phyloP scores from a whole-genome alignment of 2,888 invertebrate species.

The Apoderus coryli region DNA sequence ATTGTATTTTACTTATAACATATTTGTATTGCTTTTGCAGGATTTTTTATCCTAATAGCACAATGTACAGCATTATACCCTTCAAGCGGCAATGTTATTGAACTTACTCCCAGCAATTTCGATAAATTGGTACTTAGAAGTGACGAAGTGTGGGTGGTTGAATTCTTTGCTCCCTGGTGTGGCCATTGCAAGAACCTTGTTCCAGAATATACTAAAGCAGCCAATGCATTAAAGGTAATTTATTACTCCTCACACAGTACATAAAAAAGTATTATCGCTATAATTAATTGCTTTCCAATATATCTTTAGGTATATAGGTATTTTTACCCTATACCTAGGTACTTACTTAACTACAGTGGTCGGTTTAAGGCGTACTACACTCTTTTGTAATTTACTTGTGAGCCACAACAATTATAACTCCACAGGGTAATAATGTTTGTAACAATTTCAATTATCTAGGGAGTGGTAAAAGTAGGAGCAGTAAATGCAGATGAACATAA shows the following conservation, averaged over 20 bases:
- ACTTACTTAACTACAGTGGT: no score
- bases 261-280: no score
- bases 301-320: constrained; percentile 6
- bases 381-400: no score
- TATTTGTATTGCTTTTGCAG: constrained; percentile 17
- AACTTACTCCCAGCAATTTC: constrained; percentile 79
- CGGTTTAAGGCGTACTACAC: no score
- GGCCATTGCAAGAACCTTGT: constrained; percentile 81
- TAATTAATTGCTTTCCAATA: background rate
- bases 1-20: no score
- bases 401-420: no score
- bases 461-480: constrained; percentile 86
- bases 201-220: constrained; percentile 89
- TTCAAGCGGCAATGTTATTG: constrained; percentile 62
- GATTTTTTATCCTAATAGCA: constrained; percentile 23
- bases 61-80: constrained; percentile 44
- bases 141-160: constrained; percentile 87
- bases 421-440: no score
- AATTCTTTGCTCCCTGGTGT: constrained; percentile 96
- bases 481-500: constrained; percentile 86
- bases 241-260: no score
- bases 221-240: constrained; percentile 76
- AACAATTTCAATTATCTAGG: no score
- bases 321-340: background rate
- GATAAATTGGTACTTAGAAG: constrained; percentile 67